phyloP scores from a whole-genome alignment of 2,113 vertebrate species.

The Grammomys dolichurus region DNA sequence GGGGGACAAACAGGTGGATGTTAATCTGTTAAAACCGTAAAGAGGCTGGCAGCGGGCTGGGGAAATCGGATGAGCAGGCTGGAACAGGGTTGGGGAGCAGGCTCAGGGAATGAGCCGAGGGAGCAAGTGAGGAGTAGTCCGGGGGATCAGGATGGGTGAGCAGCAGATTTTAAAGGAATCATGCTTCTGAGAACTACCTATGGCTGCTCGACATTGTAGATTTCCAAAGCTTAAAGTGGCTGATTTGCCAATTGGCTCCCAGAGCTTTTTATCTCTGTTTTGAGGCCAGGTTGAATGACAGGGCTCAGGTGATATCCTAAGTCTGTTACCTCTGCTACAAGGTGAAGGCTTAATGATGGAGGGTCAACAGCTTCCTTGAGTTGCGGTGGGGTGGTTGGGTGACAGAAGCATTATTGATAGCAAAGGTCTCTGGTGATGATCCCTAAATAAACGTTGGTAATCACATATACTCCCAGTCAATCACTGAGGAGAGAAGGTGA shows the following conservation, averaged over 20 bases:
- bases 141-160: background rate
- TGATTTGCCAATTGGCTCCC: background rate
- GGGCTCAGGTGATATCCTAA: background rate
- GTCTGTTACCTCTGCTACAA: background rate
- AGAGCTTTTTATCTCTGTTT: background rate
- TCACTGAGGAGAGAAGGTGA: background rate
- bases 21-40: background rate
- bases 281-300: background rate
- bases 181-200: background rate
- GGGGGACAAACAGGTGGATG: background rate
- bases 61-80: too few species aligned
- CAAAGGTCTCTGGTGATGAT: accelerated
- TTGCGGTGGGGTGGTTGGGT: background rate
- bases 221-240: background rate
- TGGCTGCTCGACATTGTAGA: accelerated
- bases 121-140: background rate
- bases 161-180: background rate
- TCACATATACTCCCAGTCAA: accelerated
- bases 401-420: background rate
- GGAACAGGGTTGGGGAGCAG: background rate
- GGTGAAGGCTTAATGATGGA: background rate
- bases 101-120: background rate
- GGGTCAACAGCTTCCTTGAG: background rate
- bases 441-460: background rate
- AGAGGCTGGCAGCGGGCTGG: background rate